phyloP scores from a whole-genome alignment of 2,113 vertebrate species.

The Parus major region DNA sequence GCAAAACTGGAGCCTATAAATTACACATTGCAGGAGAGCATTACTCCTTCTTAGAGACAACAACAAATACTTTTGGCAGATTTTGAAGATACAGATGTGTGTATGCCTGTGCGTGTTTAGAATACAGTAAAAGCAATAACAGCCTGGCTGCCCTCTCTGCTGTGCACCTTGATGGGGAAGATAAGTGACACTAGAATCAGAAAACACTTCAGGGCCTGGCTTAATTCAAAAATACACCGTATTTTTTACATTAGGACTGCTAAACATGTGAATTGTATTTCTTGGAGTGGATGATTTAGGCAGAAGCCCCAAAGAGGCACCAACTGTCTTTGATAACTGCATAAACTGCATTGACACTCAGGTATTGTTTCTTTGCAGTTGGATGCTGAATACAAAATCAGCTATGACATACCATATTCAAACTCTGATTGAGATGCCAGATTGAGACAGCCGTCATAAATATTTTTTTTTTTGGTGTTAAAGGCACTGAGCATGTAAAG shows the following conservation, averaged over 20 bases:
- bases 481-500: neutral
- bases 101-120: neutral
- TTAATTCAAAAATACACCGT: constrained; percentile 21
- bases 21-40: neutral
- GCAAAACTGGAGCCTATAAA: constrained; percentile 14
- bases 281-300: neutral
- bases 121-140: constrained; percentile 43
- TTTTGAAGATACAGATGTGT: constrained; percentile 35
- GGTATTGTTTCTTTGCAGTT: neutral
- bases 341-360: neutral
- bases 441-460: neutral
- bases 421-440: neutral
- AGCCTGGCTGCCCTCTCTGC: neutral
- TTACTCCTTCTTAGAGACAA: constrained; percentile 31
- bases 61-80: constrained; percentile 31
- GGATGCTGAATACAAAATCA: neutral
- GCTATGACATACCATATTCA: neutral
- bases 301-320: neutral
- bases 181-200: constrained; percentile 27
- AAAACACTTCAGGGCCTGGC: constrained; percentile 4
- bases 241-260: constrained; percentile 6
- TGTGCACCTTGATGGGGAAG: constrained; percentile 28
- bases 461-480: neutral
- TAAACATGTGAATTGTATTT: constrained; percentile 7
- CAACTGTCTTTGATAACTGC: neutral